A percentile compares a stretch with the other conserved stretches of the same genome.
These are phyloP conservation scores for Drosophila pectinifera DNA, from an alignment of 1,140 invertebrate species.

Conservation along the genomic window DNA sequence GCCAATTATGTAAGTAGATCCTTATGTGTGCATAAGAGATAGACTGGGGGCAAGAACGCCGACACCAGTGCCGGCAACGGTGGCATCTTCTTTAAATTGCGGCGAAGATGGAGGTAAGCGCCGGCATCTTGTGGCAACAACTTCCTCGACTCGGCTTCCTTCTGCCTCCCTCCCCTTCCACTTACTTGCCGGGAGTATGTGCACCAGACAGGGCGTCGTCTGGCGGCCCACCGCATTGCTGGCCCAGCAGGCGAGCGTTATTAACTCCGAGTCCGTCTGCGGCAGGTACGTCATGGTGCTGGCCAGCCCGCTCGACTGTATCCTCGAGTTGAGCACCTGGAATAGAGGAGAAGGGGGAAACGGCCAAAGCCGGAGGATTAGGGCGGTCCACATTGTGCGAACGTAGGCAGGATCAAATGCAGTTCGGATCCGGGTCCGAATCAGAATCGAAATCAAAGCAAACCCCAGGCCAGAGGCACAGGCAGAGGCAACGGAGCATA, in stretches of 20 bases:
- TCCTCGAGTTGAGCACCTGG: constrained; percentile 86
- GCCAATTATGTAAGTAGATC: constrained; percentile 81
- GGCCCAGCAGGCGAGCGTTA: constrained; percentile 94
- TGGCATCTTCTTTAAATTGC: constrained; percentile 65
- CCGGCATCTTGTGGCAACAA: constrained; percentile 57
- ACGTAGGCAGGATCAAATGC: constrained; percentile 53
- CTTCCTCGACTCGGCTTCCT: constrained; percentile 48
- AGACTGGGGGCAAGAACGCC: constrained; percentile 25
- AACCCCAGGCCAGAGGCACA: constrained; percentile 3
- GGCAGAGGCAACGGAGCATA: constrained; percentile 38
- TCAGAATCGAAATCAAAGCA: constrained; percentile 16
- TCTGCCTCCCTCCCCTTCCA: constrained; percentile 28
- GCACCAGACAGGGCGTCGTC: constrained; percentile 91
- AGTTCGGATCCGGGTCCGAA: constrained; percentile 5
- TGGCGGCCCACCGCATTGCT: constrained; percentile 93
- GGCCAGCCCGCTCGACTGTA: constrained; percentile 88
- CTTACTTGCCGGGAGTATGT: constrained; percentile 92
- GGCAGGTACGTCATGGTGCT: constrained; percentile 89
- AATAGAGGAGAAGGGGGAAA: constrained; percentile 47
- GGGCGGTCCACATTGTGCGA: constrained; percentile 40
- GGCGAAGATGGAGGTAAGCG: constrained; percentile 62
- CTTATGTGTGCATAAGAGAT: constrained; percentile 76
- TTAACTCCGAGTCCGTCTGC: constrained; percentile 89
- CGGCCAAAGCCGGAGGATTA: constrained; percentile 53
- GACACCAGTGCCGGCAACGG: constrained; percentile 15